These are phyloP conservation scores for Drosophila atripex DNA, from an alignment of 2,888 invertebrate species.

Conservation along the genomic window DNA sequence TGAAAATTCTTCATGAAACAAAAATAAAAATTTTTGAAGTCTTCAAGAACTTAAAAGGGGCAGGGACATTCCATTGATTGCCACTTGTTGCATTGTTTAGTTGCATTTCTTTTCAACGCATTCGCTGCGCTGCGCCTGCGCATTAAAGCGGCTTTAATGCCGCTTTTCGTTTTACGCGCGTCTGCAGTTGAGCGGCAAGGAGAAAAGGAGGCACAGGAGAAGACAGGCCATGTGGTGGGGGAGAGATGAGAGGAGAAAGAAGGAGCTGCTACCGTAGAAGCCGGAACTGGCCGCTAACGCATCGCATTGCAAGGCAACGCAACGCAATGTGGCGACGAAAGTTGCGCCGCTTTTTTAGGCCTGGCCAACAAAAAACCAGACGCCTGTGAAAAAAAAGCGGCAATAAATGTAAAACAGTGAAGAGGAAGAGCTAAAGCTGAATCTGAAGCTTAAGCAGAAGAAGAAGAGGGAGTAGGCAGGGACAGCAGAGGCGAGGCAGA, in stretches of 20 bases:
- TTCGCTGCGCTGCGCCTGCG: slow-evolving; percentile 42
- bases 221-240: slow-evolving; percentile 13
- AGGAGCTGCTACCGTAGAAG: slow-evolving; percentile 58
- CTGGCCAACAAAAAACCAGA: slow-evolving; percentile 62
- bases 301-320: slow-evolving; percentile 52
- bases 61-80: not conserved
- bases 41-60: too few relatives aligned
- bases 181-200: slow-evolving; percentile 44
- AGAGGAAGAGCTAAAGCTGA: slow-evolving; percentile 3
- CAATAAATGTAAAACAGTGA: slow-evolving; percentile 2
- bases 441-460: slow-evolving; percentile 30
- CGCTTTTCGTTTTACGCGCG: slow-evolving; percentile 70
- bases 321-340: slow-evolving; percentile 63
- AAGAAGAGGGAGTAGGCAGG: slow-evolving; percentile 15
- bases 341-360: slow-evolving; percentile 76
- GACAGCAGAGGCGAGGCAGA: slow-evolving; percentile 4
- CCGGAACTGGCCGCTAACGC: slow-evolving; percentile 64
- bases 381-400: slow-evolving; percentile 10
- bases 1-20: too few relatives aligned
- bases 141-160: slow-evolving; percentile 68
- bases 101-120: slow-evolving; percentile 6
- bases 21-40: too few relatives aligned
- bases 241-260: slow-evolving; percentile 41
- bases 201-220: slow-evolving; percentile 48
- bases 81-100: slow-evolving; percentile 20